Percentiles rank a stretch among this genome's conserved stretches.
These are phyloP conservation scores for Epinephelus lanceolatus DNA, from an alignment of 2,113 vertebrate genomes.

Conservation along the genomic window DNA sequence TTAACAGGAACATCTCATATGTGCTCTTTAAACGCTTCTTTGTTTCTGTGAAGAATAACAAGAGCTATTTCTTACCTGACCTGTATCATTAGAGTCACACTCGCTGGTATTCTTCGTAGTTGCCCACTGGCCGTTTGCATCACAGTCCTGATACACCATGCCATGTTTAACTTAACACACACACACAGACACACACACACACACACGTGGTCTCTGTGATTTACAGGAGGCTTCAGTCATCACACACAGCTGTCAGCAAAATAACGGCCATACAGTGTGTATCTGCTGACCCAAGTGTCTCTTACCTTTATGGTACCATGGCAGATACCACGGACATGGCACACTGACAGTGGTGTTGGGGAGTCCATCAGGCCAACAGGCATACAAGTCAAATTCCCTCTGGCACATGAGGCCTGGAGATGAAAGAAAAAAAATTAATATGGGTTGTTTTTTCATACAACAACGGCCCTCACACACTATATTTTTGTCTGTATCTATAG, in stretches of 20 bases:
- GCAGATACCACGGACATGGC: conserved; percentile 94
- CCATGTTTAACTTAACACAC: conserved; percentile 88
- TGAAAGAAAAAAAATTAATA: not conserved
- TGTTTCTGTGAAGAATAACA: not conserved
- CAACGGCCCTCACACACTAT: no score
- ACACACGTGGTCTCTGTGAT: conserved; percentile 16
- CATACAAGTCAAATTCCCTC: conserved; percentile 90
- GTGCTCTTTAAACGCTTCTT: not conserved
- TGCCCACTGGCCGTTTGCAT: conserved; percentile 90
- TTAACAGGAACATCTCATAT: not conserved
- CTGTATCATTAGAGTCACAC: conserved; percentile 83
- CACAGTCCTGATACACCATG: conserved; percentile 90
- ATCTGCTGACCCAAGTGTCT: not conserved
- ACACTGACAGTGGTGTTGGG: conserved; percentile 92
- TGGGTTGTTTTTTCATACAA: not conserved
- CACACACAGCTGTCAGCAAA: conserved; percentile 2
- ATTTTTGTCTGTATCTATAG: not conserved
- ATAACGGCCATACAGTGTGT: not conserved
- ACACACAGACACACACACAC: conserved; percentile 32
- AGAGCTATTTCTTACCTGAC: conserved; percentile 68
- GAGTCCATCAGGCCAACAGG: conserved; percentile 94
- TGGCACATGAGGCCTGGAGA: conserved; percentile 91
- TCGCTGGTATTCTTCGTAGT: conserved; percentile 85
- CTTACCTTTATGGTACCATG: conserved; percentile 90
- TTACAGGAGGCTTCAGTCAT: not conserved